phyloP scores from a whole-genome alignment of 35 echinoderm and acorn worm species.

The Anneissia japonica region DNA sequence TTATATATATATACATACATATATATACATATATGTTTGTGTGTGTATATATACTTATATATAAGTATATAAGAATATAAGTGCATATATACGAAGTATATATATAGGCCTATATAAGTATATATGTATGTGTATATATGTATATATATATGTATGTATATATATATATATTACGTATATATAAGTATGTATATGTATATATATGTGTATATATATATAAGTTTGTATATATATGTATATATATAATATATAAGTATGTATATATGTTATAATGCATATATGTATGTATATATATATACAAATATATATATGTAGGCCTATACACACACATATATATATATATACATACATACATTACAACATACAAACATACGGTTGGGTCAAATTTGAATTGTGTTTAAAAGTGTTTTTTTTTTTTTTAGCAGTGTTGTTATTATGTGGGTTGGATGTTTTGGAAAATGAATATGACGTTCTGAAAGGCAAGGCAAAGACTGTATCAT shows the following conservation, averaged over 20 bases:
- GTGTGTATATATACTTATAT: constrained; percentile 8
- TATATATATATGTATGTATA: constrained; percentile 14
- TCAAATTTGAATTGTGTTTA: no score
- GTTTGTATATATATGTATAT: constrained; percentile 1
- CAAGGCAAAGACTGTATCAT: no score
- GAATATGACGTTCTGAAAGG: no score
- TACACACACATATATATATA: constrained; percentile 15
- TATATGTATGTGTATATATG: constrained; percentile 5
- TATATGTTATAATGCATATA: not conserved
- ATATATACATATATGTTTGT: constrained; percentile 11
- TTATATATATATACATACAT: constrained; percentile 8
- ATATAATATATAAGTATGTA: not conserved
- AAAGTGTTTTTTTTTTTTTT: no score
- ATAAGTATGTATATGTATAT: constrained; percentile 11
- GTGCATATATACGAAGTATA: constrained; percentile 7
- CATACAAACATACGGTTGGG: no score
- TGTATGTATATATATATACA: constrained; percentile 20
- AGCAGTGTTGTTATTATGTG: no score
- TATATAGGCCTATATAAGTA: constrained; percentile 8
- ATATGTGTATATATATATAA: constrained; percentile 14
- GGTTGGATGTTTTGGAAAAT: no score
- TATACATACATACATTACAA: no score
- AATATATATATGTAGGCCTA: constrained; percentile 1
- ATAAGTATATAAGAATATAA: not conserved
- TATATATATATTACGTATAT: constrained; percentile 23